These are phyloP conservation scores for Fringilla coelebs DNA, from an alignment of 2,797 vertebrate genomes.

Conservation along the genomic window DNA sequence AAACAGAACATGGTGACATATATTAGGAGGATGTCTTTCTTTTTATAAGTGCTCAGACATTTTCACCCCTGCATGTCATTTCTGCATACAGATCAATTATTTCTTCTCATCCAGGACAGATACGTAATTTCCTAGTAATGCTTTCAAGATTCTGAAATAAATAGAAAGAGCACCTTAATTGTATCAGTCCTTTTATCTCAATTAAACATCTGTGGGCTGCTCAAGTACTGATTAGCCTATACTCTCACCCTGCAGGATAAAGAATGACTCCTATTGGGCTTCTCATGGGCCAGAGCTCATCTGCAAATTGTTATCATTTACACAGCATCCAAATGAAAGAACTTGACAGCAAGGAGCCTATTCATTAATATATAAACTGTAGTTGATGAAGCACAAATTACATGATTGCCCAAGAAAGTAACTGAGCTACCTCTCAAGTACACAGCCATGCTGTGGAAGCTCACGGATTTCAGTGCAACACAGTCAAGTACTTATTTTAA, in stretches of 20 bases:
- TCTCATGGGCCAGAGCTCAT: background rate
- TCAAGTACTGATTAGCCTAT: constrained; percentile 17
- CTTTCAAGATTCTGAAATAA: constrained; percentile 11
- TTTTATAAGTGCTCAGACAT: background rate
- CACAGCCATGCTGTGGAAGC: constrained; percentile 9
- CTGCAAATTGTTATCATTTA: constrained; percentile 30
- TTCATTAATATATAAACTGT: constrained; percentile 47
- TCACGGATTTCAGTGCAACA: constrained; percentile 2
- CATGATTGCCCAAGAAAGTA: constrained; percentile 33
- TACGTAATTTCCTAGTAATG: background rate
- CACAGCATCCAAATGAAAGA: background rate
- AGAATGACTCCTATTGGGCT: background rate
- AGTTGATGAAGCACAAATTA: constrained; percentile 45
- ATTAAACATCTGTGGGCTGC: background rate
- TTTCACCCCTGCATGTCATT: background rate
- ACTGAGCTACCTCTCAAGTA: constrained; percentile 31
- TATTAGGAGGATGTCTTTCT: background rate
- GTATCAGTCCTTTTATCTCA: background rate
- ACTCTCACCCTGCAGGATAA: background rate
- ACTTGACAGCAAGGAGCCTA: constrained; percentile 16
- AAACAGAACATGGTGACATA: background rate
- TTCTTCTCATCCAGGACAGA: background rate
- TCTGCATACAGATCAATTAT: background rate
- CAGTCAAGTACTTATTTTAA: constrained; percentile 19
- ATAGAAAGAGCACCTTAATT: background rate